Base-by-base conservation (phyloP, 2,113 vertebrate species). In the Xiphophorus maculatus region DNA sequence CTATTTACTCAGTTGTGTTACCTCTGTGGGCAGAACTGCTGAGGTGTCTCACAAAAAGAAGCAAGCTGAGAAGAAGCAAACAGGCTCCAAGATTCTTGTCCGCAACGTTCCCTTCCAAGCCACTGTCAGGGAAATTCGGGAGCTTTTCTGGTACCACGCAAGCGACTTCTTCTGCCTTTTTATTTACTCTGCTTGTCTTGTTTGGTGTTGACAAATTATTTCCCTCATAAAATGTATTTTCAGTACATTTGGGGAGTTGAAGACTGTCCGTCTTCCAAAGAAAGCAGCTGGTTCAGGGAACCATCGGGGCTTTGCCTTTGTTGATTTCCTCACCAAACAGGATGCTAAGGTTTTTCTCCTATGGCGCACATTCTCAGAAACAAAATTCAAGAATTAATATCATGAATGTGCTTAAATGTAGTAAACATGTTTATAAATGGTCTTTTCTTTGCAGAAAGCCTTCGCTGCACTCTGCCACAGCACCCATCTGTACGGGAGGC, bases 71-170 rank as follows among this genome's bases (percentile, higher is more conserved):
- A 96, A 93, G 89, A 98, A 97, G 80, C 98, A 98, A 89, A 96
- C 73, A 0, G 96, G 94, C 1, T 97, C 97, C 22, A 99, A 99
- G 92, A 98, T 99, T 89, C 93, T 99, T 64, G 97, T 99, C 44
- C 93, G 97, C 37, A 99, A 99, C 81, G 94, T 99, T 71, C 97
- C 98, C 0, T 99, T 99, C 95, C 97, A 99, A 83, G 96, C 97
- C 32, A 93, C 94, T 0, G 91, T 92, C 78, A 93, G 85, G 69
- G 98, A 99, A 89, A 93, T 99, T 86, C 91, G 95, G 13, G 98
- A 99, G 51, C 97, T 99, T 28, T 99, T 99, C 94, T 97, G 97
- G 98, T 99, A 90, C 9, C 12, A 0, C 3, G 2, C 62, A 35
- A 54, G 33, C 7, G n/a, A 25, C 51, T 25, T 40, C 37, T 9